Percentiles rank a stretch among this genome's conserved stretches.
Evolutionary conservation across 2,888 invertebrate genomes (phyloP).

Genomic region (Gymnosoma rotundatum): DNA sequence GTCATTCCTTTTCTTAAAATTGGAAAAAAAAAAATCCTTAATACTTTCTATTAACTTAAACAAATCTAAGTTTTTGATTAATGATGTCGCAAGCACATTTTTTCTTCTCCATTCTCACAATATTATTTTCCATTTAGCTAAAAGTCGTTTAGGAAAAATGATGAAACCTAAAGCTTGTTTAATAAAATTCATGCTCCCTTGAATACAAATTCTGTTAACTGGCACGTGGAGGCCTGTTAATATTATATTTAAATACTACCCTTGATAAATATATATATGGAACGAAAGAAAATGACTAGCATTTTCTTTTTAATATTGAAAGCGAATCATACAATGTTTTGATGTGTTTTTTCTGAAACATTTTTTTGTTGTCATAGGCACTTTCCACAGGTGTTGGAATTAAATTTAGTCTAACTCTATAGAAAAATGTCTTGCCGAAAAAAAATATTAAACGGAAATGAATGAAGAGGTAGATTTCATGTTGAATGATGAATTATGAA

Average conservation of each 20-base stretch:
- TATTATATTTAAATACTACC: not conserved
- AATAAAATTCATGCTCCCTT: not conserved
- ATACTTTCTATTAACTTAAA: not conserved
- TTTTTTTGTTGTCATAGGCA: not conserved
- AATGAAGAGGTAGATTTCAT: not conserved
- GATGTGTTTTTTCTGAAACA: not conserved
- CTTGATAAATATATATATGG: too few species aligned
- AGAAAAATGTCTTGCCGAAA: not conserved
- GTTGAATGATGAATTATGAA: not conserved
- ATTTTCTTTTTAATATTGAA: too few species aligned
- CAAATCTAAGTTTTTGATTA: not conserved
- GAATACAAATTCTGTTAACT: not conserved
- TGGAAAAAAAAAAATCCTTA: too few species aligned
- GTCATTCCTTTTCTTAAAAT: not conserved
- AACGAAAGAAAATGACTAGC: too few species aligned
- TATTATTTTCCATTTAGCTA: too few species aligned
- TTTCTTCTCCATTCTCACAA: too few species aligned
- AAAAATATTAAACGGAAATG: not conserved
- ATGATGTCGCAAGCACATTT: not conserved
- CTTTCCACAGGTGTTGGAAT: not conserved
- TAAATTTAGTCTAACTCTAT: conserved; percentile 1
- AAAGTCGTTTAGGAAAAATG: too few species aligned
- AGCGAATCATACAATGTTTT: too few species aligned
- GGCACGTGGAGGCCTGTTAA: not conserved
- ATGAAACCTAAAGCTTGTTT: not conserved